Base-by-base conservation (phyloP, 2,797 vertebrate species). In the Sebastolobus altivelis region DNA sequence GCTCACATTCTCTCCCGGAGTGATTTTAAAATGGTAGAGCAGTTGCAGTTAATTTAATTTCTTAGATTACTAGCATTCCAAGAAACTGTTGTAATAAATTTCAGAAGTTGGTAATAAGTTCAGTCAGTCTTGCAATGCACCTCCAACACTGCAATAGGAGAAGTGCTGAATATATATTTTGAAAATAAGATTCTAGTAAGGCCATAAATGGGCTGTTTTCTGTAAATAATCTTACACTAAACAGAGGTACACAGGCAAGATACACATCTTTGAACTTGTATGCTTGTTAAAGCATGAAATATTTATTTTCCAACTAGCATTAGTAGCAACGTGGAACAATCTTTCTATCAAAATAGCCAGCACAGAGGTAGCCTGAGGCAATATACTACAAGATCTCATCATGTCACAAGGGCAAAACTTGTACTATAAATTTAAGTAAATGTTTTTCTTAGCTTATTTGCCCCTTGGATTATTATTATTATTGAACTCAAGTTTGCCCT, bases 291-390 rank as follows among this genome's bases (percentile, higher is more conserved):
- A 75, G 18, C 10, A 38, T 37, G 9, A 12, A 40, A 14, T 38
- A 27, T 52, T 37, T 58, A 1, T 63, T 62, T 38, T 52, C 25
- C 20, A 38, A 9, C 14, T 14, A 37, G 8, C 25, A 54, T 4
- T 2, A 13, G 43, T 12, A 77, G 20, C 43, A 55, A 1, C 10
- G 8, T 27, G 11, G 40, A 46, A 8, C n/a, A 27, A 56, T 58
- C 6, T 35, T 13, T 33, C 43, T 25, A 4, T 52, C 18, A 20
- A 6, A 67, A 49, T 33, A 49, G 52, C n/a, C 14, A 20, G 20
- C 10, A 46, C 54, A 61, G 73, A 65, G 22, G 18, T 11, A 31
- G 49, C 80, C 73, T 18, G 54, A 77, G 74, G 81, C 62, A 1
- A 6, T 4, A 1, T 20, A 11, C 12, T 35, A 65, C 33, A 18